Evolutionary conservation across 2,888 invertebrate genomes (phyloP), one percentile per base, ranked within the genome.

Genomic region (Dendrolimus pini): DNA sequence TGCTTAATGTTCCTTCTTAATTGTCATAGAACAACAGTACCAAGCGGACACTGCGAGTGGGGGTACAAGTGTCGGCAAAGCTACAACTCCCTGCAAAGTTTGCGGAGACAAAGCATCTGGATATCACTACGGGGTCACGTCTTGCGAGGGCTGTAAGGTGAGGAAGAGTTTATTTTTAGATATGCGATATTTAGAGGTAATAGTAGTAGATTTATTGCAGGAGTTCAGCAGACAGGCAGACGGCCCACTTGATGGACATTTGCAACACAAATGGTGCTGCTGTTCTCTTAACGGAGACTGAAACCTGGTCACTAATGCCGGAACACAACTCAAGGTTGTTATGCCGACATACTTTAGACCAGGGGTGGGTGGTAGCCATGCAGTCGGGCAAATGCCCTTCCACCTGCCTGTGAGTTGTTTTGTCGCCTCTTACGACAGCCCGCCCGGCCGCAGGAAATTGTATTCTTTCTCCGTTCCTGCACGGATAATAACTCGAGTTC

Each of bases 131-230:
- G 98, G 99, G 58, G 98, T 99, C 70, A 98, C 98, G 64, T 98
- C 98, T 66, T 99, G 98, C 89, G 98, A 99, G 89, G 98, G 99
- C 68, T 99, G 98, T 91, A 99, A 98, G 95, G 98, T 98, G 91
- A 68, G 62, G 10, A 3, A 55, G 47, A 18, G 7, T 47, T 47
- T 47, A 30, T 30, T 0, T 30, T 30, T 30, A 30, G 6, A 30
- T 30, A 6, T 30, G 30, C 30, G 6, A 6, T 30, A 30, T 30
- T 30, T 30, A 30, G 3, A 30, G 30, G 30, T 30, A 6, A 30
- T 30, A 30, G 3, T 30, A 6, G 30, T 30, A 30, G 30, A 30
- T 47, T 47, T 47, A 47, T 6, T 47, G 47, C 47, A 9, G 47
- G 9, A 47, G 47, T 2, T 9, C 47, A 47, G 47, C 47, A 6